Conservation (phyloP, 2,797 vertebrate species). For the Neosilurus hyrtlii region DNA sequence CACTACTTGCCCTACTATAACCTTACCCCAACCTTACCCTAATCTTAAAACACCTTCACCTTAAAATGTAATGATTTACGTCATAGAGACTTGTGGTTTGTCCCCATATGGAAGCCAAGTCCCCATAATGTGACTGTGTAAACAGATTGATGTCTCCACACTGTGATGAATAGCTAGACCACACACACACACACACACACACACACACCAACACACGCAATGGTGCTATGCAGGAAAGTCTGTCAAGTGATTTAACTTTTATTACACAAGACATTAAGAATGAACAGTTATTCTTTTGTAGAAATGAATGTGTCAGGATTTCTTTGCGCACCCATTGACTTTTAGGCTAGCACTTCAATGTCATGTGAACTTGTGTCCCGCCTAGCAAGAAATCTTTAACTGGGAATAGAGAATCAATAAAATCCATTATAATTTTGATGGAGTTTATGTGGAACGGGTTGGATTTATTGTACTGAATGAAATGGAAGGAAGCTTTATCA, state of each 20-base stretch:
- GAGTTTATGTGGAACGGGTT: constrained; percentile 43
- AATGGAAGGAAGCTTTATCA: constrained; percentile 40
- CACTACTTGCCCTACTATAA: no score
- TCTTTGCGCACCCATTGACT: background rate
- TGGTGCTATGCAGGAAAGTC: background rate
- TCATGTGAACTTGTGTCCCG: constrained; percentile 40
- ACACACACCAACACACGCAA: background rate
- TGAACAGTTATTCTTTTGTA: background rate
- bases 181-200: background rate
- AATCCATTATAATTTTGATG: constrained; percentile 59
- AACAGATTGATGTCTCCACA: no score
- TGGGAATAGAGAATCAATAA: constrained; percentile 54
- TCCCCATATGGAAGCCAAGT: no score
- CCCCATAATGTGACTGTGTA: no score
- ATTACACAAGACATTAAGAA: background rate
- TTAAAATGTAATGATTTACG: no score
- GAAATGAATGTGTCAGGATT: background rate
- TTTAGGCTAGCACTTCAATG: background rate
- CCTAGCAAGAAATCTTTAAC: constrained; percentile 54
- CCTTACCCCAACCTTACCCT: no score
- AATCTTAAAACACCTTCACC: no score
- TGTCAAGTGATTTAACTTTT: background rate
- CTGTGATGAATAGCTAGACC: background rate
- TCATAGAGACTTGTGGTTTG: no score
- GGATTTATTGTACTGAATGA: constrained; percentile 57